A percentile compares a stretch with the other conserved stretches of the same genome.
These are phyloP conservation scores for Polietes domitor DNA, from an alignment of 2,888 invertebrate genomes.

Conservation along the genomic window DNA sequence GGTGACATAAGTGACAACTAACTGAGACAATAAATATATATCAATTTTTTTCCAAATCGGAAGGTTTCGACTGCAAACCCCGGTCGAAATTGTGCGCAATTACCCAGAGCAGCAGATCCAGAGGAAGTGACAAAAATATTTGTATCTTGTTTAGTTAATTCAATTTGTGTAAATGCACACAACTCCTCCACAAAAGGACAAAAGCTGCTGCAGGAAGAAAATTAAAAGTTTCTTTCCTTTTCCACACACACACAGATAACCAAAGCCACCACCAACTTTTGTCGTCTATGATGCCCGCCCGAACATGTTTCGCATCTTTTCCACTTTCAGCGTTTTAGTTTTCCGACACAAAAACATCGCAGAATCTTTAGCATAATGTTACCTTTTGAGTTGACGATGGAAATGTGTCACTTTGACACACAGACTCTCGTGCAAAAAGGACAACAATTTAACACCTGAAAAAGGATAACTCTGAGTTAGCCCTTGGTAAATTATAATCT, in stretches of 20 bases:
- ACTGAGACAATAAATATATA: too few relatives aligned
- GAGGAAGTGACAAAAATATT: slow-evolving; percentile 50
- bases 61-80: too few relatives aligned
- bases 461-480: not conserved
- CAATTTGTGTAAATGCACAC: slow-evolving; percentile 46
- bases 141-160: slow-evolving; percentile 50
- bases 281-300: not conserved
- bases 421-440: not conserved
- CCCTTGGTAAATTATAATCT: slow-evolving; percentile 6
- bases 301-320: not conserved
- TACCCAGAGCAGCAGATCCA: not conserved
- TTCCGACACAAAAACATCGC: not conserved
- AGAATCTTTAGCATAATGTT: slow-evolving; percentile 7
- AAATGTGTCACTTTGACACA: not conserved
- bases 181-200: slow-evolving; percentile 18
- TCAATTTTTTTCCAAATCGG: too few relatives aligned
- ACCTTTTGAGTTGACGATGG: slow-evolving; percentile 1
- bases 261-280: not conserved
- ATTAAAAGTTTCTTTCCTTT: slow-evolving; percentile 23
- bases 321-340: not conserved
- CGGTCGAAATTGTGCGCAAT: not conserved
- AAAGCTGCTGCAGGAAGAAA: slow-evolving; percentile 4
- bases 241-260: not conserved
- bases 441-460: slow-evolving; percentile 37
- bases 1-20: too few relatives aligned